Base-by-base conservation (phyloP, 1,140 invertebrate species). In the Chymomyza costata region DNA sequence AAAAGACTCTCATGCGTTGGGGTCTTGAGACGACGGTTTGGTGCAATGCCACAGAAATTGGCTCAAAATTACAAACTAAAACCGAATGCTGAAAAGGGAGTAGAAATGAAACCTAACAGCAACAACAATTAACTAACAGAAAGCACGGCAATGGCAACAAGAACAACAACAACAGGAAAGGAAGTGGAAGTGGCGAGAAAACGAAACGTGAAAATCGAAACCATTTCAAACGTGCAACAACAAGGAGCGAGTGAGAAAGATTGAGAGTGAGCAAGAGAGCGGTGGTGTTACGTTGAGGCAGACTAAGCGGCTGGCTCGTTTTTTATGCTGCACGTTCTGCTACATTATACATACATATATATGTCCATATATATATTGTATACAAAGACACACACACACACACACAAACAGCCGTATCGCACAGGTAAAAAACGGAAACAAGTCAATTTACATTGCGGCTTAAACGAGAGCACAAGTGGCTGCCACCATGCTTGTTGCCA, bases 401-500 rank as follows among this genome's bases (percentile, higher is more conserved):
- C 66, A 71, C 71, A 76, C 61, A 76, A 69, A 45, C 51, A 30
- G 34, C 28, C 31, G 25, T 17, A n/a, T n/a, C 41, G 13, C 7
- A 21, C 10, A 54, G 28, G 28, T 44, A 62, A 61, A 59, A 50
- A 69, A 63, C 53, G 71, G 71, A 76, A 76, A 66, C 71, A 76
- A 76, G 71, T 78, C 71, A 76, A 76, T 76, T 76, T 76, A 71
- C 71, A 76, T 71, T 76, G 71, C 71, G 71, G 71, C 71, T 76
- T 78, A 76, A 66, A 55, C 62, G 70, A 69, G 51, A 58, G 53
- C 57, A 62, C 39, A 57, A 47, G 48, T 38, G 47, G 13, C 21
- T 25, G 21, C 8, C 8, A 8, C 21, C 21, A 8, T n/a, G n/a
- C n/a, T n/a, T n/a, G n/a, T n/a, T n/a, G n/a, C n/a, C n/a, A n/a